phyloP scores from a whole-genome alignment of 2,888 invertebrate genomes.

The Zeuzera pyrina region DNA sequence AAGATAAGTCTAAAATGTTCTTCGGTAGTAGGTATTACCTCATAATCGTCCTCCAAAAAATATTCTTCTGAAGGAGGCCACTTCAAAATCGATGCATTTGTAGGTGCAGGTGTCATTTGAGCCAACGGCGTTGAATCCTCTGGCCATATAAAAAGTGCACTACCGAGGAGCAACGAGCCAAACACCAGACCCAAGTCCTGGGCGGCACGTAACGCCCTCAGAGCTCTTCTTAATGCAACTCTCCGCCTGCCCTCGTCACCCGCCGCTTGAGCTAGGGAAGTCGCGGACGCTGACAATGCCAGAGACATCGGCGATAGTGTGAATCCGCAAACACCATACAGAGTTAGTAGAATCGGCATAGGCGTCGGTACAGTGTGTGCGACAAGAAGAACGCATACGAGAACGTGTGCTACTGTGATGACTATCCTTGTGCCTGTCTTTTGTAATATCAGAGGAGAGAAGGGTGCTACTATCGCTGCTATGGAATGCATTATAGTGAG shows the following conservation, averaged over 20 bases:
- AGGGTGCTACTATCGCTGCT: slow-evolving; percentile 72
- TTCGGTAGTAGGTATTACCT: slow-evolving; percentile 62
- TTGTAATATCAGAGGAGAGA: slow-evolving; percentile 56
- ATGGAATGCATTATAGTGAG: slow-evolving; percentile 75
- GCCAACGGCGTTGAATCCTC: slow-evolving; percentile 51
- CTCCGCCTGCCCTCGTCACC: slow-evolving; percentile 55
- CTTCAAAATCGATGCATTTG: slow-evolving; percentile 45
- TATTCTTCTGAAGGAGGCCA: slow-evolving; percentile 65
- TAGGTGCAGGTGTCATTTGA: slow-evolving; percentile 48
- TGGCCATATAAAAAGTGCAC: slow-evolving; percentile 64
- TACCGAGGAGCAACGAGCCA: slow-evolving; percentile 53
- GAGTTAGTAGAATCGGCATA: slow-evolving; percentile 40
- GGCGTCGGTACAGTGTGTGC: slow-evolving; percentile 68
- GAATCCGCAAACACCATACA: slow-evolving; percentile 68
- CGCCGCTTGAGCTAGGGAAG: slow-evolving; percentile 70
- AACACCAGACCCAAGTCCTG: slow-evolving; percentile 59
- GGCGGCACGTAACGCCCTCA: slow-evolving; percentile 55
- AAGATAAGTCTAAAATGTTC: too few species aligned
- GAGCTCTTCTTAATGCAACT: slow-evolving; percentile 48
- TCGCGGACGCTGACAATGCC: slow-evolving; percentile 71
- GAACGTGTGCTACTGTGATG: slow-evolving; percentile 62
- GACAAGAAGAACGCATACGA: slow-evolving; percentile 73
- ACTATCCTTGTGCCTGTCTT: slow-evolving; percentile 50
- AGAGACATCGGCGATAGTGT: slow-evolving; percentile 73
- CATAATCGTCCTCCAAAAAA: slow-evolving; percentile 69